Conservation (phyloP, 1,140 invertebrate genomes). For the Camponotus vicinus region DNA sequence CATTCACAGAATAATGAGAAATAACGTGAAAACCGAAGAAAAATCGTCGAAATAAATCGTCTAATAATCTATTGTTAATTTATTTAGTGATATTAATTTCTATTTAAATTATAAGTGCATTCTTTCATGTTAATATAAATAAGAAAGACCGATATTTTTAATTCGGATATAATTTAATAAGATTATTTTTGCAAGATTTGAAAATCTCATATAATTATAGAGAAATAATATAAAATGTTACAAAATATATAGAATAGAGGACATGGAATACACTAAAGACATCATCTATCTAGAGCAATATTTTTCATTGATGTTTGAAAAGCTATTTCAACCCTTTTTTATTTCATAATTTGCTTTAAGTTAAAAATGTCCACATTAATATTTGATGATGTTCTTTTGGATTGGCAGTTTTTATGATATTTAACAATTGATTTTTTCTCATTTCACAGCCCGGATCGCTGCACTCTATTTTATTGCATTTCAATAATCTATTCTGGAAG, state of each 20-base stretch:
- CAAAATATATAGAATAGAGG: too few species aligned
- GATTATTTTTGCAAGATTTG: too few species aligned
- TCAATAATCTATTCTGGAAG: background rate
- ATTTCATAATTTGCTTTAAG: background rate
- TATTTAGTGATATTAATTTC: background rate
- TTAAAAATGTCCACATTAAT: conserved; percentile 5
- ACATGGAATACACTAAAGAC: too few species aligned
- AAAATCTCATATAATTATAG: too few species aligned
- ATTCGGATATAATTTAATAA: too few species aligned
- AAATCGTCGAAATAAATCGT: background rate
- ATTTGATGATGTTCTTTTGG: background rate
- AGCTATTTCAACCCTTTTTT: background rate
- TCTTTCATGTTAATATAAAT: too few species aligned
- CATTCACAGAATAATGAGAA: conserved; percentile 22
- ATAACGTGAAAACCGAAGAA: background rate
- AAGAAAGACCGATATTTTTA: too few species aligned
- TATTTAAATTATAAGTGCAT: too few species aligned
- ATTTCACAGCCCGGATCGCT: too few species aligned
- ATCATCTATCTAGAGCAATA: background rate
- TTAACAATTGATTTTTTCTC: background rate
- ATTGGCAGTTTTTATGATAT: background rate
- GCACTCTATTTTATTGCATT: background rate
- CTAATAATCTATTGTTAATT: conserved; percentile 8
- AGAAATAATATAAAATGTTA: too few species aligned
- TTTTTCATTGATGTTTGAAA: background rate